Evolutionary conservation across 2,888 invertebrate species (phyloP).

Genomic region (Dasypolia templi): DNA sequence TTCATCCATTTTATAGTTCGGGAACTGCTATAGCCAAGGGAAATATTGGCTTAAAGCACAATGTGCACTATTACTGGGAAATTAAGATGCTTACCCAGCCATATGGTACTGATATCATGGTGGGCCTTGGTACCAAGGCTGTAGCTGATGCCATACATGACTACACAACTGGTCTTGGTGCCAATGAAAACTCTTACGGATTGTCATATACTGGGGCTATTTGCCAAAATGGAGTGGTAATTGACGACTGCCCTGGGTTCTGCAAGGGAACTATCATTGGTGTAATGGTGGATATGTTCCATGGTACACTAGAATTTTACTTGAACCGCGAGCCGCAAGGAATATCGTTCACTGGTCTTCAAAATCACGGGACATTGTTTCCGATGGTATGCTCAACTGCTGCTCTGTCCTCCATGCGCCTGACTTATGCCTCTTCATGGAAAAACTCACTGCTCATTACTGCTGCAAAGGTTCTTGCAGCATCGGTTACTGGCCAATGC

Average conservation of each 20-base stretch:
- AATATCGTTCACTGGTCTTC: slow-evolving; percentile 26
- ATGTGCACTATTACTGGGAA: slow-evolving; percentile 96
- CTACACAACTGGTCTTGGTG: slow-evolving; percentile 37
- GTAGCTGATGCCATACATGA: slow-evolving; percentile 5
- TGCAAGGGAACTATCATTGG: slow-evolving; percentile 55
- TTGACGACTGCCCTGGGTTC: slow-evolving; percentile 46
- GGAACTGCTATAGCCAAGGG: slow-evolving; percentile 95
- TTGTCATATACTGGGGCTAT: slow-evolving; percentile 55
- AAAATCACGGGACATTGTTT: slow-evolving; percentile 25
- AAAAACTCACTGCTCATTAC: slow-evolving; percentile 33
- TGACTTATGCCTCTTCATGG: slow-evolving; percentile 53
- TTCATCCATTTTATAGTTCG: slow-evolving; percentile 95
- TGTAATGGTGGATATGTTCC: slow-evolving; percentile 55
- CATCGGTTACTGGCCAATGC: neutral
- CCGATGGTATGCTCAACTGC: slow-evolving; percentile 56
- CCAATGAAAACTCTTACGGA: slow-evolving; percentile 42
- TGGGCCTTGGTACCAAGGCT: slow-evolving; percentile 45
- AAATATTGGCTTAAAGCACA: slow-evolving; percentile 90
- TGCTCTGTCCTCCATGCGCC: slow-evolving; percentile 40
- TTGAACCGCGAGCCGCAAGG: slow-evolving; percentile 49
- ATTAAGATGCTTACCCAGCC: slow-evolving; percentile 95
- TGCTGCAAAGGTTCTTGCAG: slow-evolving; percentile 48
- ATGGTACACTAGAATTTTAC: slow-evolving; percentile 55
- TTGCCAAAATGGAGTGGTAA: slow-evolving; percentile 28
- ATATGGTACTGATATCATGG: slow-evolving; percentile 95